phyloP scores from a whole-genome alignment of 1,140 invertebrate species.

The Bombyx mandarina region DNA sequence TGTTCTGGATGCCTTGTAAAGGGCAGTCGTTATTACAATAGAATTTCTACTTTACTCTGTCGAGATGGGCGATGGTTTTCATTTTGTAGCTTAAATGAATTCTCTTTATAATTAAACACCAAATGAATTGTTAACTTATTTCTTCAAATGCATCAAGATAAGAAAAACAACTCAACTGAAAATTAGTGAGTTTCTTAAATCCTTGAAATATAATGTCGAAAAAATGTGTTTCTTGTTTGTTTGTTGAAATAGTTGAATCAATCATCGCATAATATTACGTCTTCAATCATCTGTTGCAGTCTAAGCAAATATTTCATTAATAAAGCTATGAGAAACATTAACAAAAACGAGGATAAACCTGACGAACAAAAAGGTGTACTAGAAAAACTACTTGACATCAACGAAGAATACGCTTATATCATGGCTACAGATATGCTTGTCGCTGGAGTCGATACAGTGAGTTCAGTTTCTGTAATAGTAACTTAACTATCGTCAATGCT shows the following conservation, averaged over 20 bases:
- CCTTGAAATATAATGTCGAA: neutral
- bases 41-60: too few species aligned
- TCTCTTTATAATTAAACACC: too few species aligned
- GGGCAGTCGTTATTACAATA: too few species aligned
- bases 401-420: slow-evolving; percentile 70
- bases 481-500: neutral
- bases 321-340: slow-evolving; percentile 26
- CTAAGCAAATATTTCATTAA: slow-evolving; percentile 31
- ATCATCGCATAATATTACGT: neutral
- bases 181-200: neutral
- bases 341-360: slow-evolving; percentile 12
- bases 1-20: too few species aligned
- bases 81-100: too few species aligned
- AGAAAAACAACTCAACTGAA: neutral
- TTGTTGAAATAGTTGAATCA: neutral
- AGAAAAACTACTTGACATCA: slow-evolving; percentile 70
- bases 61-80: too few species aligned
- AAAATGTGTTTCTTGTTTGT: neutral
- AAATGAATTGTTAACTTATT: too few species aligned
- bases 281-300: slow-evolving; percentile 17
- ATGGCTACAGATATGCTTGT: slow-evolving; percentile 83
- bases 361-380: slow-evolving; percentile 60
- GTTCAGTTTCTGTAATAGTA: slow-evolving; percentile 12
- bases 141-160: neutral
- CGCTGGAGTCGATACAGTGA: slow-evolving; percentile 83